Evolutionary conservation across 2,113 vertebrate species (phyloP), one percentile per base, ranked within the genome.

Genomic region (Pithys albifrons): DNA sequence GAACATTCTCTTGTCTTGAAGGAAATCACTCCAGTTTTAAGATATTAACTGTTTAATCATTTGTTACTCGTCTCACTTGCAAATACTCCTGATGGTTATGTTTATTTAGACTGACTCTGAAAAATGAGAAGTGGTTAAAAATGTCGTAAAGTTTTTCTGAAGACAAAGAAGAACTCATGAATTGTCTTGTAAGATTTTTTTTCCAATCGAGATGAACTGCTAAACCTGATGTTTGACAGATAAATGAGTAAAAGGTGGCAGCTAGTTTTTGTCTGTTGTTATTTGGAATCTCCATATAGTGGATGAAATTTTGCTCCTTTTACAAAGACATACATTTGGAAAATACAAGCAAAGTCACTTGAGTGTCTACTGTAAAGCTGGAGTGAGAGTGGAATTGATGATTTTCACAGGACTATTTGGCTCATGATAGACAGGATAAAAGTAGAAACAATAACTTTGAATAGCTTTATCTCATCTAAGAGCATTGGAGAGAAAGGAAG

Each of bases 1-100:
- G 31, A 80, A 89, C 23, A 6, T 64, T 80, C 39, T 74, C 27
- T 71, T 22, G 6, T 75, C 16, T 67, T 76, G 39, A 88, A 85
- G 18, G 31, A 83, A 88, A 94, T 85, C 28, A 5, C 58, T 87
- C 39, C 35, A 74, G 9, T 84, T 85, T 86, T 82, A 82, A 77
- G 41, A 20, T 58, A 51, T 57, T 91, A 89, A 85, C 82, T 95
- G 19, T 94, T 94, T 88, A 91, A 84, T 91, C 3, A 48, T 64
- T 86, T 81, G 19, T 83, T 89, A 74, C 24, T 88, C 85, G 24
- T 93, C 49, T 93, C 51, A 46, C 62, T 95, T 45, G 39, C 73
- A 97, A 95, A 88, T 71, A 48, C 39, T 88, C 76, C 45, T 59
- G 43, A 37, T 59, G 72, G 51, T 58, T 19, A 11, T 94, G 72